These are phyloP conservation scores for Spermophilus dauricus DNA, from an alignment of 2,113 vertebrate species.

Conservation along the genomic window DNA sequence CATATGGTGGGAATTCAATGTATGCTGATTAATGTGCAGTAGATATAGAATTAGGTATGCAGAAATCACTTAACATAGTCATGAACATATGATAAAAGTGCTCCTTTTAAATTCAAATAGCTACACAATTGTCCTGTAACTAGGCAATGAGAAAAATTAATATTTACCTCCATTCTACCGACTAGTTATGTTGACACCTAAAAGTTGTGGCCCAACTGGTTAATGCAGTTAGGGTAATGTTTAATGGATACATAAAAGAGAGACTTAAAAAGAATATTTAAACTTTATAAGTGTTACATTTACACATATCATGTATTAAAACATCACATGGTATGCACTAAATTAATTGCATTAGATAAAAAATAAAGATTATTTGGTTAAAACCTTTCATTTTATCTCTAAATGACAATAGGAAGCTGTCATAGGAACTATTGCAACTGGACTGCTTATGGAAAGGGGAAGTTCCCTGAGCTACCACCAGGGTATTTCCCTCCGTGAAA, in stretches of 20 bases:
- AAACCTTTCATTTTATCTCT: neutral
- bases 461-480: neutral
- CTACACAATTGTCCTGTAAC: neutral
- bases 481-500: conserved; percentile 27
- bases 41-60: neutral
- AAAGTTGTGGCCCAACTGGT: neutral
- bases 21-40: neutral
- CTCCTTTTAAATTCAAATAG: neutral
- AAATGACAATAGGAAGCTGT: neutral
- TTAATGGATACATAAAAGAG: neutral
- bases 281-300: neutral
- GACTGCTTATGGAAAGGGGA: neutral
- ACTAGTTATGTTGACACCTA: neutral
- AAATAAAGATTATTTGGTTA: neutral
- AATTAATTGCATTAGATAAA: neutral
- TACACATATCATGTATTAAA: neutral
- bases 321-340: neutral
- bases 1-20: neutral
- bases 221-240: neutral
- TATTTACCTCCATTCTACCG: neutral
- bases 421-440: neutral
- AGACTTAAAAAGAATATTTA: neutral
- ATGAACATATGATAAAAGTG: neutral
- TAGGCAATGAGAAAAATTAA: neutral
- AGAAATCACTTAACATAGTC: neutral